A percentile compares a stretch with the other conserved stretches of the same genome.
Conservation (phyloP, 2,888 invertebrate species). For the Pardosa pseudoannulata region DNA sequence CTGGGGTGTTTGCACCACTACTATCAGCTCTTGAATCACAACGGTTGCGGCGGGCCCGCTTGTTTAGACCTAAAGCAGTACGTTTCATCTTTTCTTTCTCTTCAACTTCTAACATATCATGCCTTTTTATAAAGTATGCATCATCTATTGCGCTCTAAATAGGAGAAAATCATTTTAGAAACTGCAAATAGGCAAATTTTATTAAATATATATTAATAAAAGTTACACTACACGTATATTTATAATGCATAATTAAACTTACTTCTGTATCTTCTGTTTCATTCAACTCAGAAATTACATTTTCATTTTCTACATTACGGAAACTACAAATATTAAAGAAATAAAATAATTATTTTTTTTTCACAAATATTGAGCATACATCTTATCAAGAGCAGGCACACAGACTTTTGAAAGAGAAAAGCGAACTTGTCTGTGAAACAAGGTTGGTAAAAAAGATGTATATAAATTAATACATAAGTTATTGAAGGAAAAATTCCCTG, state of each 20-base stretch:
- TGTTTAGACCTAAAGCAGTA: neutral
- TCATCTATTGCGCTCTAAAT: constrained; percentile 86
- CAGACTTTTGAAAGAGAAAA: too few relatives aligned
- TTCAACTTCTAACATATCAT: constrained; percentile 86
- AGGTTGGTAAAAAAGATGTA: too few relatives aligned
- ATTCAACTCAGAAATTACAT: neutral
- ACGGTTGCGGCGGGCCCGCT: constrained; percentile 79
- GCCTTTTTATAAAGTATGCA: constrained; percentile 84
- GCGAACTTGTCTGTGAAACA: too few relatives aligned
- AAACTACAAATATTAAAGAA: too few relatives aligned
- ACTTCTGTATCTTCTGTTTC: constrained; percentile 66
- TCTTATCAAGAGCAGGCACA: too few relatives aligned
- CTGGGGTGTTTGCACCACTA: constrained; percentile 86
- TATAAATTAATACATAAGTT: too few relatives aligned
- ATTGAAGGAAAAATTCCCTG: too few relatives aligned
- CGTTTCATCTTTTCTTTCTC: constrained; percentile 82
- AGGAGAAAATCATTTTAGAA: neutral
- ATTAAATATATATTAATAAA: too few relatives aligned
- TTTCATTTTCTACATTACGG: neutral
- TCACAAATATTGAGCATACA: too few relatives aligned
- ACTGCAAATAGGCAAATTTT: neutral
- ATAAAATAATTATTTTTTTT: too few relatives aligned
- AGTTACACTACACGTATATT: neutral
- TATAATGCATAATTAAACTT: too few relatives aligned
- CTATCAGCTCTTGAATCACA: constrained; percentile 84